phyloP scores from a whole-genome alignment of 2,888 invertebrate genomes.

The Rotaria magnacalcarata region DNA sequence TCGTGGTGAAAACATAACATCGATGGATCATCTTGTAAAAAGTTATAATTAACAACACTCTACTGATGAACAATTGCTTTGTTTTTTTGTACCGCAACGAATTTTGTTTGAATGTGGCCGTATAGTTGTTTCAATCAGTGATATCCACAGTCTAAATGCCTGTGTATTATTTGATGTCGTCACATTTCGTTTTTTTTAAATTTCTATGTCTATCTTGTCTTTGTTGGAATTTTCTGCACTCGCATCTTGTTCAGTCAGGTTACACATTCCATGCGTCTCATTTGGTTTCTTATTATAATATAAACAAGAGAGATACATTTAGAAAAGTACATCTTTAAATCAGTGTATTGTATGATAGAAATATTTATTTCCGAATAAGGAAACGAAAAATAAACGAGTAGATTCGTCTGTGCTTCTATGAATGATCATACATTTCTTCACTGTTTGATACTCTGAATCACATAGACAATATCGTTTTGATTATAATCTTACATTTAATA shows the following conservation, averaged over 20 bases:
- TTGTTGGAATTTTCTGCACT: neutral
- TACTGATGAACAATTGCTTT: neutral
- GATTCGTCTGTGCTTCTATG: no score
- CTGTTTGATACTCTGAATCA: no score
- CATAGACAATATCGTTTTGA: no score
- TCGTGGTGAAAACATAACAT: neutral
- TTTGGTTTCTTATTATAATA: constrained; percentile 1
- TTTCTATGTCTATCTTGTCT: neutral
- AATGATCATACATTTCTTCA: neutral
- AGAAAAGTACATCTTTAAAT: neutral
- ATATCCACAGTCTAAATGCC: neutral
- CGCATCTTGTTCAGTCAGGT: neutral
- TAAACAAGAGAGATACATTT: neutral
- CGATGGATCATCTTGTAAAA: neutral
- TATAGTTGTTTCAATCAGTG: constrained; percentile 7
- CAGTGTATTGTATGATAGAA: no score
- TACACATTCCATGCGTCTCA: constrained; percentile 20
- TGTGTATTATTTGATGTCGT: neutral
- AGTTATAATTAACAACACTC: neutral
- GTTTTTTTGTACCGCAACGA: neutral
- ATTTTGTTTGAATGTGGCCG: neutral
- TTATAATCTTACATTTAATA: no score
- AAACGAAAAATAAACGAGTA: no score
- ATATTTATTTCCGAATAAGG: no score
- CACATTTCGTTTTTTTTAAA: neutral